A percentile compares a stretch with the other conserved stretches of the same genome.
Evolutionary conservation across 2,113 vertebrate genomes (phyloP).

Genomic region (Hemiscyllium ocellatum): DNA sequence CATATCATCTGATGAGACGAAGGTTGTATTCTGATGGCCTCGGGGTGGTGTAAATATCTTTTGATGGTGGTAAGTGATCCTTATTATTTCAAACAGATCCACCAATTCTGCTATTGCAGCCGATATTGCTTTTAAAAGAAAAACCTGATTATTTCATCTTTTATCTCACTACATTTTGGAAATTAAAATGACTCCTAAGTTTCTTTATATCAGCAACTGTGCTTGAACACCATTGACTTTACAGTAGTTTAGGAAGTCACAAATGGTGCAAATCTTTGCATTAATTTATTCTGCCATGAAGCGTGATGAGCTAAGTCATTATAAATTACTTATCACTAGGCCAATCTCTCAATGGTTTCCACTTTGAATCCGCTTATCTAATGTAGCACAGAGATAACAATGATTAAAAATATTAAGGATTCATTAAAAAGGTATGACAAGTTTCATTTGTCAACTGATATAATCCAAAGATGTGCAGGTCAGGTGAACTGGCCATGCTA

Average conservation of each 20-base stretch:
- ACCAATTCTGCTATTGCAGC: neutral
- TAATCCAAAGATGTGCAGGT: too few species aligned
- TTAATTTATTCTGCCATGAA: neutral
- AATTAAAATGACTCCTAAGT: neutral
- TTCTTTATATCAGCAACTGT: neutral
- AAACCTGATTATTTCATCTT: neutral
- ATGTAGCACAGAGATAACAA: neutral
- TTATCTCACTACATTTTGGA: neutral
- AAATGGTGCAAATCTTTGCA: neutral
- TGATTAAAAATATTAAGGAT: neutral
- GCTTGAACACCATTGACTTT: neutral
- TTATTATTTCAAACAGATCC: neutral
- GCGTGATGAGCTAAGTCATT: neutral
- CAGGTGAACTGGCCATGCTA: too few species aligned
- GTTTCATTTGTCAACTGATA: neutral
- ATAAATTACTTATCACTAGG: neutral
- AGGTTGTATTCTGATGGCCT: neutral
- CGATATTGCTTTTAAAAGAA: neutral
- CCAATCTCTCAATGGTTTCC: neutral
- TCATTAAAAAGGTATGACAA: neutral
- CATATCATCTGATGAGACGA: neutral
- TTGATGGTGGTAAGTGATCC: neutral
- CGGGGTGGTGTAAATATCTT: neutral
- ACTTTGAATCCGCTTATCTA: neutral
- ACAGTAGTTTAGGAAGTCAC: neutral